phyloP scores from a whole-genome alignment of 2,888 invertebrate species.

The Lasioglossum leucozonium region DNA sequence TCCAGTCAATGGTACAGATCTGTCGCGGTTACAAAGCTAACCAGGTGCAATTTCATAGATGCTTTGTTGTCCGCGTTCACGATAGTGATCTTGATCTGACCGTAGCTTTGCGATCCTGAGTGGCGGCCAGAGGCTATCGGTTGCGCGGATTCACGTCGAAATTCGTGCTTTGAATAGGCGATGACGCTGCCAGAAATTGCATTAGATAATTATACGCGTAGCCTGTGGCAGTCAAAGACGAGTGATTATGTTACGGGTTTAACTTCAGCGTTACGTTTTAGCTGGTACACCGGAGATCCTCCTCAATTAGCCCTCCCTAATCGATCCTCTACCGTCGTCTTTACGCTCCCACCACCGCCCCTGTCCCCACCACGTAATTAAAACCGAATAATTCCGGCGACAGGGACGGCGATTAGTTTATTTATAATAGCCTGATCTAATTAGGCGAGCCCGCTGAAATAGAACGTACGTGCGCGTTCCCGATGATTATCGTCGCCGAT shows the following conservation, averaged over 20 bases:
- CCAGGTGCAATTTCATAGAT: neutral
- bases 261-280: conserved; percentile 9
- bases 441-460: conserved; percentile 10
- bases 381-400: conserved; percentile 25
- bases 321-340: conserved; percentile 36
- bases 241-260: conserved; percentile 2
- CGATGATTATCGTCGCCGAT: conserved; percentile 24
- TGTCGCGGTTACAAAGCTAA: neutral
- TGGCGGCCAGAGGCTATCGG: neutral
- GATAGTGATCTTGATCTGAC: neutral
- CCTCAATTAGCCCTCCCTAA: conserved; percentile 20
- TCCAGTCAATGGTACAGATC: neutral
- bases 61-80: neutral
- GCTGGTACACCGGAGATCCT: neutral
- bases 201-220: conserved; percentile 53
- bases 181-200: conserved; percentile 59
- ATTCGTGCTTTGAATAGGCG: conserved; percentile 15
- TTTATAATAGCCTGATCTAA: conserved; percentile 33
- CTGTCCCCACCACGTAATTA: conserved; percentile 27
- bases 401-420: conserved; percentile 24
- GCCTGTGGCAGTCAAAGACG: conserved; percentile 28
- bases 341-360: neutral
- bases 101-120: neutral
- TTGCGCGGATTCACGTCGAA: conserved; percentile 24
- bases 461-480: conserved; percentile 5